These are phyloP conservation scores for Leptonema lineaticorne DNA, from an alignment of 1,140 invertebrate species.

Conservation along the genomic window DNA sequence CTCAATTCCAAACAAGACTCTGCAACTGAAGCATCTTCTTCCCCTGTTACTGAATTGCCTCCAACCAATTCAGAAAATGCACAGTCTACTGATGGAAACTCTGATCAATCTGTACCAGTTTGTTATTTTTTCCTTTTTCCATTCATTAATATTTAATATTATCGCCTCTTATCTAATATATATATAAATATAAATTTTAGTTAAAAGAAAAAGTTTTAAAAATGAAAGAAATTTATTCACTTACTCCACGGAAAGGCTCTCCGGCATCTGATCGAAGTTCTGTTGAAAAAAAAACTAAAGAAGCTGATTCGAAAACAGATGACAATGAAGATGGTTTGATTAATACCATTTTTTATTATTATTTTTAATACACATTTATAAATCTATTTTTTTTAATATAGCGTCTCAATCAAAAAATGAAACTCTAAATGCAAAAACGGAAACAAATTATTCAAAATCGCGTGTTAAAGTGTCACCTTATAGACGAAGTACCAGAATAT, in stretches of 20 bases:
- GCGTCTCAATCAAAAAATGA: conserved; percentile 35
- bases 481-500: conserved; percentile 46
- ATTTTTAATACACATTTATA: not conserved
- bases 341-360: not conserved
- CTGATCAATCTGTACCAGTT: conserved; percentile 31
- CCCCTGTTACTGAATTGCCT: not conserved
- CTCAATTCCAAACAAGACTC: conserved; percentile 28
- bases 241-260: conserved; percentile 43
- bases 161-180: not conserved
- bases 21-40: conserved; percentile 7
- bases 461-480: conserved; percentile 54
- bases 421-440: conserved; percentile 44
- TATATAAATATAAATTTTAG: conserved; percentile 21
- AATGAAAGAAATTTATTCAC: conserved; percentile 46
- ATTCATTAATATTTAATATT: not conserved
- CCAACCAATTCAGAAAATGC: not conserved
- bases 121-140: conserved; percentile 4
- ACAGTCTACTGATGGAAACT: conserved; percentile 5
- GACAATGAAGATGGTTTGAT: conserved; percentile 17
- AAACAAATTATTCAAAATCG: conserved; percentile 54
- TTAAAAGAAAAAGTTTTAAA: conserved; percentile 47
- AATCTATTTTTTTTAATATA: not conserved
- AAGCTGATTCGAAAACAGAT: conserved; percentile 45
- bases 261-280: conserved; percentile 46
- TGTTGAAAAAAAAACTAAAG: conserved; percentile 44